A percentile compares a stretch with the other conserved stretches of the same genome.
phyloP scores from a whole-genome alignment of 2,113 vertebrate genomes.

The Silurus glanis region DNA sequence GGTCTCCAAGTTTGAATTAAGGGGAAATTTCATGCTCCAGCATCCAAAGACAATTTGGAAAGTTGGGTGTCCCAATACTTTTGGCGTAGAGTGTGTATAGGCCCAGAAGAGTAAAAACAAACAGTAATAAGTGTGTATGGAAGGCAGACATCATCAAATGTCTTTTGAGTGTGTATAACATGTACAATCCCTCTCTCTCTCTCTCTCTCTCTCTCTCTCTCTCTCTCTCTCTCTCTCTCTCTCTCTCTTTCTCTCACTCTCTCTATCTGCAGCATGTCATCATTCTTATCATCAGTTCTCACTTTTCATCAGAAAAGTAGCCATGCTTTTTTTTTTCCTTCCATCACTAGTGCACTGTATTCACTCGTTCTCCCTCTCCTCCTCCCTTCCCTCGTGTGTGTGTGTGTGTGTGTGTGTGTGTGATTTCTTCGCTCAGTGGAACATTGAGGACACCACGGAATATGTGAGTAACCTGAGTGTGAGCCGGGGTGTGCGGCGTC shows the following conservation, averaged over 20 bases:
- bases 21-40: too few species aligned
- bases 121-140: background rate
- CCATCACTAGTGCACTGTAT: constrained; percentile 47
- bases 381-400: constrained; percentile 47
- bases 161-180: background rate
- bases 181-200: background rate
- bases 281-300: constrained; percentile 47
- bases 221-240: constrained; percentile 32
- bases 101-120: background rate
- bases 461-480: constrained; percentile 84
- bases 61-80: too few species aligned
- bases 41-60: too few species aligned
- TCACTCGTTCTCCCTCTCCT: constrained; percentile 54
- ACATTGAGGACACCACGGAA: constrained; percentile 83
- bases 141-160: background rate
- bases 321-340: constrained; percentile 59
- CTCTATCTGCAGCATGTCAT: constrained; percentile 36
- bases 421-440: constrained; percentile 78
- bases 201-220: constrained; percentile 7
- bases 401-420: constrained; percentile 14
- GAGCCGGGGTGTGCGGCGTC: constrained; percentile 67
- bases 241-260: constrained; percentile 10
- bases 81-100: too few species aligned
- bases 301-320: constrained; percentile 55
- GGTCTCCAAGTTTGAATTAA: too few species aligned